phyloP scores from a whole-genome alignment of 2,113 vertebrate genomes.

The Dasyornis broadbenti region DNA sequence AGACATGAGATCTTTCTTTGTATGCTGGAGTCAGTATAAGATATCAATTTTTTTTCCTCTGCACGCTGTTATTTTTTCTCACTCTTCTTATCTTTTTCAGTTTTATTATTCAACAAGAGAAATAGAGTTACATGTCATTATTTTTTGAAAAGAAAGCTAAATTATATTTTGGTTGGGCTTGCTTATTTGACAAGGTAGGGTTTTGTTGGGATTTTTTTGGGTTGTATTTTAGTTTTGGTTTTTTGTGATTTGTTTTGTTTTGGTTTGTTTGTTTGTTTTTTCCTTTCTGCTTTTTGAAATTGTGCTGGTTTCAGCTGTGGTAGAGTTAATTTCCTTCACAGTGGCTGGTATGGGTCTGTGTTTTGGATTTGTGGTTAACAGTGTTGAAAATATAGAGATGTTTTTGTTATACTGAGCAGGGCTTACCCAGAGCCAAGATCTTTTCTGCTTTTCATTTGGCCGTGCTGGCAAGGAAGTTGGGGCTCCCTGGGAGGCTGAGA shows the following conservation, averaged over 20 bases:
- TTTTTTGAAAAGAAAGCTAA: neutral
- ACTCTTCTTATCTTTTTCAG: neutral
- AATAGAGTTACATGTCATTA: neutral
- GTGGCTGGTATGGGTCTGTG: neutral
- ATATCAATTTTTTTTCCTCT: neutral
- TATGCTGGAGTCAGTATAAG: neutral
- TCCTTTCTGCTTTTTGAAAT: neutral
- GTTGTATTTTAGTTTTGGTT: no score
- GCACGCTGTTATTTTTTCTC: neutral
- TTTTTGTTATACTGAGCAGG: neutral
- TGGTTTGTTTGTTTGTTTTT: neutral
- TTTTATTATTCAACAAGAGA: neutral
- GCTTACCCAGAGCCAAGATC: neutral
- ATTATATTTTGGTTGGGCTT: neutral
- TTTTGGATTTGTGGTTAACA: neutral
- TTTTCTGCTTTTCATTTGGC: neutral
- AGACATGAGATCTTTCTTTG: neutral
- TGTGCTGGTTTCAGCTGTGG: neutral
- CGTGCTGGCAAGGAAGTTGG: accelerated
- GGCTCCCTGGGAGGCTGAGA: accelerated
- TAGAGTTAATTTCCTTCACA: neutral
- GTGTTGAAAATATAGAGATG: neutral
- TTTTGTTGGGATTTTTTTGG: neutral
- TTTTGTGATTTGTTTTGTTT: no score
- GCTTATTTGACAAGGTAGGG: neutral